Conservation (phyloP, 2,113 vertebrate species). For the Pitta sordida region DNA sequence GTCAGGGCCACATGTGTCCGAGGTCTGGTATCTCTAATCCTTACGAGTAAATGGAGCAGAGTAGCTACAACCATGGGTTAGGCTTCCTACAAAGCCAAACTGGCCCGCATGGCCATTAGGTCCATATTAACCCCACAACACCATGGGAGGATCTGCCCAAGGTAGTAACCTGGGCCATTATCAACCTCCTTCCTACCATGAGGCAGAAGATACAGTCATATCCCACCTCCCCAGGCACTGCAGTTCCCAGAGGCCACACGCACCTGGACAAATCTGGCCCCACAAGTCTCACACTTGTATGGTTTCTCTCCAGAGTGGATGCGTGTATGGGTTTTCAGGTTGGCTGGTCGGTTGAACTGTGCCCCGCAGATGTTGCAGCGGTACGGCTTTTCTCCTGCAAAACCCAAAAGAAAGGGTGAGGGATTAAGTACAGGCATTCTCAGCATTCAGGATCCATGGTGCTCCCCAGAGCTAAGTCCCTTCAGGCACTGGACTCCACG, state of each 20-base stretch:
- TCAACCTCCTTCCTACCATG: background rate
- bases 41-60: background rate
- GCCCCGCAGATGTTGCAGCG: conserved; percentile 94
- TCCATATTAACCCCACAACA: background rate
- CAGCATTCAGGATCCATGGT: background rate
- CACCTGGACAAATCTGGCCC: conserved; percentile 82
- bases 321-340: conserved; percentile 95
- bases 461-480: background rate
- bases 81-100: background rate
- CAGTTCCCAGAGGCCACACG: background rate
- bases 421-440: background rate
- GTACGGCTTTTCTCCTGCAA: conserved; percentile 91
- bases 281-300: conserved; percentile 94
- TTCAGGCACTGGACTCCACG: background rate
- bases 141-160: background rate
- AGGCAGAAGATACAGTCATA: background rate
- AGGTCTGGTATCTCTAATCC: background rate
- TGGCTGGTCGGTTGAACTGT: conserved; percentile 96
- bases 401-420: background rate
- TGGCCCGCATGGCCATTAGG: accelerated
- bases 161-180: background rate
- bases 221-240: background rate
- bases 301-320: conserved; percentile 99
- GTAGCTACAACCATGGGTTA: background rate
- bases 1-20: accelerated